Base-by-base conservation (phyloP, 2,888 invertebrate species). In the Heliconius aoede region DNA sequence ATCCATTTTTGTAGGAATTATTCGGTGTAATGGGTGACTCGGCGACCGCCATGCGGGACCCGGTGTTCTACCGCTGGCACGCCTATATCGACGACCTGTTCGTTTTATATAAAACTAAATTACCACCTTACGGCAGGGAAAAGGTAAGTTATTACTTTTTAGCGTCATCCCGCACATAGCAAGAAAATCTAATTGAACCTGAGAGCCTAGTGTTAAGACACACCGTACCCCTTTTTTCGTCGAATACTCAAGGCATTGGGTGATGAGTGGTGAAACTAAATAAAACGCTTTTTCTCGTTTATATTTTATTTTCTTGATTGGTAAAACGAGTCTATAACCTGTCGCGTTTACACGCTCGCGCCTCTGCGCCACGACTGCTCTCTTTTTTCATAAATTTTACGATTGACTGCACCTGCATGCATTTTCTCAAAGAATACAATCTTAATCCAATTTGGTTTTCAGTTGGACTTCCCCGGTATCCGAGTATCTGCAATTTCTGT, bases 21-120 rank as follows among this genome's bases (percentile, higher is more conserved):
- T 97, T 97, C 84, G 96, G 97, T 61, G 96, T 97, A 36, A 98
- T 98, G 95, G 97, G 97, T 0, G 98, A 98, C 85, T 96, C 97
- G 0, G 95, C 97, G 0, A 97, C 97, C 0, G 97, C 98, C 0
- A 98, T 98, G 97, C 95, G 98, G 3, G 98, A 98, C 90, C 98
- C 98, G 0, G 91, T 97, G 24, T 98, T 98, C 94, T 98, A 98
- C 92, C 96, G 97, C 86, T 98, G 97, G 97, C 98, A 98, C 85
- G 95, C 96, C 0, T 97, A 96, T 86, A 94, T 98, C 36, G 97
- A 98, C 84, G 96, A 97, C 82, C 91, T 98, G 46, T 98, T 98
- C 95, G 95, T 96, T 82, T 95, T 96, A 80, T 96, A 96, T 90
- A 98, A 98, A 90, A 93, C 94, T 78, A 96, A 96, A 21, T 91